Percentiles rank a stretch among this genome's conserved stretches.
These are phyloP conservation scores for Gordius sp. DNA, from an alignment of 2,888 invertebrate genomes.

Conservation along the genomic window DNA sequence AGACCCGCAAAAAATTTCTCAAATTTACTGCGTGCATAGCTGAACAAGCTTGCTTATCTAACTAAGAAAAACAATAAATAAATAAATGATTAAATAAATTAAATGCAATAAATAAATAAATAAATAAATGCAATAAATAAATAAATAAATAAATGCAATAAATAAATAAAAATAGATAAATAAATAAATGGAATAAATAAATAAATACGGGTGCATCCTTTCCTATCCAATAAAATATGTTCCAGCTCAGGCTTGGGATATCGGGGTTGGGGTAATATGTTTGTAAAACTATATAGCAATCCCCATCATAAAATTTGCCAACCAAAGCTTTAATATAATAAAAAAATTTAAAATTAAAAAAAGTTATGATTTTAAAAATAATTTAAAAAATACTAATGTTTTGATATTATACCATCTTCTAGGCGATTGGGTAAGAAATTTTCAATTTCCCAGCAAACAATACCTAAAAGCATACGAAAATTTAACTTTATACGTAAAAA, in stretches of 20 bases:
- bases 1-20: constrained; percentile 72
- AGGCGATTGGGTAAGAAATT: constrained; percentile 87
- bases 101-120: background rate
- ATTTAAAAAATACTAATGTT: constrained; percentile 23
- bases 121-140: too few relatives aligned
- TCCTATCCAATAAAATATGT: constrained; percentile 98
- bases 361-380: background rate
- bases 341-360: too few relatives aligned
- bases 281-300: constrained; percentile 84
- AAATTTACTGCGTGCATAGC: constrained; percentile 97
- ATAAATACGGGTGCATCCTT: constrained; percentile 40
- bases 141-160: too few relatives aligned
- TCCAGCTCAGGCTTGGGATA: constrained; percentile 51
- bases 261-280: constrained; percentile 35
- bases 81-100: background rate
- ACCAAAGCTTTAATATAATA: constrained; percentile 39
- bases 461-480: constrained; percentile 30
- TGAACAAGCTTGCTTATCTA: constrained; percentile 77
- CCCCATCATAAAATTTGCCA: constrained; percentile 82
- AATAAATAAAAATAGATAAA: too few relatives aligned
- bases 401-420: constrained; percentile 27
- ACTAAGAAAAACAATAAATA: constrained; percentile 27
- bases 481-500: background rate
- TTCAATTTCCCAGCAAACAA: constrained; percentile 94
- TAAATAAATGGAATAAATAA: too few relatives aligned